Conservation (phyloP, 1,140 invertebrate genomes). For the Drosophila tsacasi region DNA sequence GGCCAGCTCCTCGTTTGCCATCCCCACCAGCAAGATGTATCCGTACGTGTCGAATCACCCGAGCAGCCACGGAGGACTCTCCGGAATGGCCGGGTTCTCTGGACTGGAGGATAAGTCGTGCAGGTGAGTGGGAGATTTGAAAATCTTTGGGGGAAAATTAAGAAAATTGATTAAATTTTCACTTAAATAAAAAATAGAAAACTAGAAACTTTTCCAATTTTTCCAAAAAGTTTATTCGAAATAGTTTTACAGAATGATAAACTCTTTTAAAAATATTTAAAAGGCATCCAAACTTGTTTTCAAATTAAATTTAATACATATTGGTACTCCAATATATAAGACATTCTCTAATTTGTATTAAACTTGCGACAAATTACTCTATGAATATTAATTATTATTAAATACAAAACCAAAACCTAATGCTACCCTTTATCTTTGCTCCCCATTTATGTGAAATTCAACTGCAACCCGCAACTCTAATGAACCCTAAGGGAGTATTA, state of each 20-base stretch:
- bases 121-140: conserved; percentile 64
- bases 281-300: not conserved
- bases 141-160: not conserved
- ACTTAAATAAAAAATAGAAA: not conserved
- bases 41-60: conserved; percentile 89
- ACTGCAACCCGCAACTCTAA: conserved; percentile 12
- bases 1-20: conserved; percentile 86
- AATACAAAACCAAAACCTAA: not conserved
- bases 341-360: not conserved
- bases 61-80: conserved; percentile 86
- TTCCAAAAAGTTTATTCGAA: no score
- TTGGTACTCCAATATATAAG: no score
- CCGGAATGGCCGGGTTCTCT: conserved; percentile 85
- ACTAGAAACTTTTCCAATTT: not conserved
- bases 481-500: conserved; percentile 17
- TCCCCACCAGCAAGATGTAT: conserved; percentile 88
- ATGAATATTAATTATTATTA: not conserved
- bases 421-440: conserved; percentile 1
- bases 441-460: conserved; percentile 14
- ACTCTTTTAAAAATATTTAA: no score
- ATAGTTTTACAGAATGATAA: no score
- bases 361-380: no score
- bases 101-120: conserved; percentile 85
- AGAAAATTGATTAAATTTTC: not conserved
- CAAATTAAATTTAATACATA: not conserved